These are phyloP conservation scores for Drosophila pandora DNA, from an alignment of 1,140 invertebrate genomes.

Conservation along the genomic window DNA sequence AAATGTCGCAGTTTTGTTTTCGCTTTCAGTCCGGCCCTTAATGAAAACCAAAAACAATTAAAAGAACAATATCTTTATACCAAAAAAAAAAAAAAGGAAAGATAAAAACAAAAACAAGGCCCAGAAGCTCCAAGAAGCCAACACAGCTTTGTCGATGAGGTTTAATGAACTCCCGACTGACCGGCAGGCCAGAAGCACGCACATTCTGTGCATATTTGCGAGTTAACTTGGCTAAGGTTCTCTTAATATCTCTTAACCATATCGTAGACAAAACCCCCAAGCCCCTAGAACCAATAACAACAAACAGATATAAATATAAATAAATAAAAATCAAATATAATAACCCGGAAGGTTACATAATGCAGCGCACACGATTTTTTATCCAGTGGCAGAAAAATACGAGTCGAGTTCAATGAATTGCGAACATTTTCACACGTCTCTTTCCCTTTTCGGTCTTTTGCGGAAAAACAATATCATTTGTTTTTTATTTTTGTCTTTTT, in stretches of 20 bases:
- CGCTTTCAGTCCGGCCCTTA: constrained; percentile 59
- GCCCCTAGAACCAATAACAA: not conserved
- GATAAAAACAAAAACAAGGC: not conserved
- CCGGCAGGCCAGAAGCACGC: constrained; percentile 23
- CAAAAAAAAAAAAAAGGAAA: constrained; percentile 10
- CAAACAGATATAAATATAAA: not conserved
- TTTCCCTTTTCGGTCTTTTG: not conserved
- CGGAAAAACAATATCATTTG: constrained; percentile 1
- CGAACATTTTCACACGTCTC: constrained; percentile 67
- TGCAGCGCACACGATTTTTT: constrained; percentile 37
- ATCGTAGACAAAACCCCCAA: constrained; percentile 20
- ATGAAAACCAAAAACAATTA: constrained; percentile 14
- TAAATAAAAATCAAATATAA: not conserved
- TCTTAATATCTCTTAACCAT: not conserved
- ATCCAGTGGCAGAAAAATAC: constrained; percentile 3
- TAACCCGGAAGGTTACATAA: constrained; percentile 49
- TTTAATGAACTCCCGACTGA: constrained; percentile 53
- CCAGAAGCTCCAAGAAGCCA: constrained; percentile 4
- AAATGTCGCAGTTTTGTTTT: constrained; percentile 73
- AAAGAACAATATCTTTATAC: not conserved
- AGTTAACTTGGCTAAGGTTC: not conserved
- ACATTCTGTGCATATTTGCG: constrained; percentile 68
- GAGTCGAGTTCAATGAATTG: constrained; percentile 68
- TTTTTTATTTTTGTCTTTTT: not conserved
- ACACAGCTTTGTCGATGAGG: constrained; percentile 23